Evolutionary conservation across 2,888 invertebrate genomes (phyloP).

Genomic region (Venusia cambrica): DNA sequence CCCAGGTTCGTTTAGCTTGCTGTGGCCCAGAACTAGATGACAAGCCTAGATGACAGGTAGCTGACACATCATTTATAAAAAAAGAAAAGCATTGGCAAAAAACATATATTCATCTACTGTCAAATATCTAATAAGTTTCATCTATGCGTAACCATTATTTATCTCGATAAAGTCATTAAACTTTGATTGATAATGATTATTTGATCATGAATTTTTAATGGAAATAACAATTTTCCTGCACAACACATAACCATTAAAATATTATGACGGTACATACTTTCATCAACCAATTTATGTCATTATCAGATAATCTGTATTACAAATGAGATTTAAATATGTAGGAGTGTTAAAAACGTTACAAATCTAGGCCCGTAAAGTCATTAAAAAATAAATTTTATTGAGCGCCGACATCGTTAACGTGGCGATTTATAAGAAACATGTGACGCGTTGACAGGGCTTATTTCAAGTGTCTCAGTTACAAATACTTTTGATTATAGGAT

Average conservation of each 20-base stretch:
- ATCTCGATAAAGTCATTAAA: constrained; percentile 29
- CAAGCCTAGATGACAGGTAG: too few relatives aligned
- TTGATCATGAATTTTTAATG: constrained; percentile 27
- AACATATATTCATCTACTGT: too few relatives aligned
- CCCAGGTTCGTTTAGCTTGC: too few relatives aligned
- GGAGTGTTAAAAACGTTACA: constrained; percentile 53
- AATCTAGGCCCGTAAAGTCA: constrained; percentile 50
- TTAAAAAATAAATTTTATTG: constrained; percentile 67
- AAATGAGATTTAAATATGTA: constrained; percentile 44
- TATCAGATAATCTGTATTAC: constrained; percentile 36
- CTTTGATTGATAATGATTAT: constrained; percentile 28
- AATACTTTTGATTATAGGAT: constrained; percentile 48
- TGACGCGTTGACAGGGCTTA: constrained; percentile 61
- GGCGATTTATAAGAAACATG: constrained; percentile 64
- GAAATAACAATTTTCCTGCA: constrained; percentile 29
- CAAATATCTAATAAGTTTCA: too few relatives aligned
- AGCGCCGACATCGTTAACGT: constrained; percentile 61
- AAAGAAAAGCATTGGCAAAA: too few relatives aligned
- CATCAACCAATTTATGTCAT: constrained; percentile 41
- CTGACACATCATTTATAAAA: too few relatives aligned
- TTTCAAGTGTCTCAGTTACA: constrained; percentile 52
- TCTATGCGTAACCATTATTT: too few relatives aligned
- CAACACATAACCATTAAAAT: constrained; percentile 33
- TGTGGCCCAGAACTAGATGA: too few relatives aligned
- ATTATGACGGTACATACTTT: constrained; percentile 24